Conservation (phyloP, 2,797 vertebrate species). For the Cyclopterus lumpus region DNA sequence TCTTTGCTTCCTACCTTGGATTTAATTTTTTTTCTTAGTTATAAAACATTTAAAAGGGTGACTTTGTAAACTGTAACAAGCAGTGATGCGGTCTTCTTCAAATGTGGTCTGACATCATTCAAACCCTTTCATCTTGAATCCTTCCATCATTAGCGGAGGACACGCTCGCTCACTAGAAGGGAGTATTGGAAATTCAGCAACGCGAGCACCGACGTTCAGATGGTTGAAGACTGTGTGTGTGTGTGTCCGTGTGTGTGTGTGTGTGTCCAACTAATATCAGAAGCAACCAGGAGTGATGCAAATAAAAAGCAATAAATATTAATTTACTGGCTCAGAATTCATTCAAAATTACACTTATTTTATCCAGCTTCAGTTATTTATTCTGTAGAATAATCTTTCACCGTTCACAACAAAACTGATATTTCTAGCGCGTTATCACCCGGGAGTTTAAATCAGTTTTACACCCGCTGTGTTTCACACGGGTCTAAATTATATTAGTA, state of each 20-base stretch:
- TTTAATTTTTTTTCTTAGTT: background rate
- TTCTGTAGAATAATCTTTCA: slow-evolving; percentile 3
- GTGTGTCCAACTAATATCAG: slow-evolving; percentile 14
- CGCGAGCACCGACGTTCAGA: slow-evolving; percentile 10
- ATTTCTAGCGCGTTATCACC: slow-evolving; percentile 24
- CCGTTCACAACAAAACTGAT: slow-evolving; percentile 23
- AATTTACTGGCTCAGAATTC: background rate
- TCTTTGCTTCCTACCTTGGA: background rate
- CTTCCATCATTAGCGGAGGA: slow-evolving; percentile 27
- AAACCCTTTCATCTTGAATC: slow-evolving; percentile 42
- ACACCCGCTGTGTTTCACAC: slow-evolving; percentile 7
- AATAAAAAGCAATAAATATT: slow-evolving; percentile 19
- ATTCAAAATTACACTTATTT: background rate
- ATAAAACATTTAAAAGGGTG: background rate
- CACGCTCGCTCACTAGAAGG: slow-evolving; percentile 9
- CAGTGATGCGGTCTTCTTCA: background rate
- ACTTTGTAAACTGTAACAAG: slow-evolving; percentile 10
- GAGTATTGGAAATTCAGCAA: slow-evolving; percentile 29
- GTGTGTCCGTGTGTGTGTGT: too few species aligned
- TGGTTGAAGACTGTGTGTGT: too few species aligned
- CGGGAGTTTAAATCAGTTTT: slow-evolving; percentile 30
- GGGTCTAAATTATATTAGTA: slow-evolving; percentile 9
- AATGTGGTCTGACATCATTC: slow-evolving; percentile 24
- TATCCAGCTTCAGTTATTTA: background rate
- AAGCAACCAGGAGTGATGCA: background rate